A percentile compares a stretch with the other conserved stretches of the same genome.
These are phyloP conservation scores for Venturia canescens DNA, from an alignment of 1,140 invertebrate species.

Conservation along the genomic window DNA sequence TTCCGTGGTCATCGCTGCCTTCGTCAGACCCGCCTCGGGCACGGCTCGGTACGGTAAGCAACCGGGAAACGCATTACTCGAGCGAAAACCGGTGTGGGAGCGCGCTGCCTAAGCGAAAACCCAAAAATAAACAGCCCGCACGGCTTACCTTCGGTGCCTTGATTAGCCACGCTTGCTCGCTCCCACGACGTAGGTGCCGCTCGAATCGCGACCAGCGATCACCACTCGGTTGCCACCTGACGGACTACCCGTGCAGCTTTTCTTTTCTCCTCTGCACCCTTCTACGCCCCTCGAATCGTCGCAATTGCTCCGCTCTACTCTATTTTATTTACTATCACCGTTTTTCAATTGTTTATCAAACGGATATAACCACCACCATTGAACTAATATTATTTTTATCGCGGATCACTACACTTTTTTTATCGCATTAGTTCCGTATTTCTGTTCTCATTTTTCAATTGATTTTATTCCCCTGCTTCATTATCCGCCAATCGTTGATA, in stretches of 20 bases:
- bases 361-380: too few species aligned
- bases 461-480: too few species aligned
- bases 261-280: background rate
- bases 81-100: conserved; percentile 57
- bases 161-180: conserved; percentile 81
- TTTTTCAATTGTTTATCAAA: background rate
- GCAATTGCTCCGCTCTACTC: too few species aligned
- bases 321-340: conserved; percentile 3
- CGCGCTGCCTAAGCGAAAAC: conserved; percentile 59
- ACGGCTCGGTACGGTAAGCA: conserved; percentile 56
- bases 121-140: conserved; percentile 69
- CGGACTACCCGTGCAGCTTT: background rate
- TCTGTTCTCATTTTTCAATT: too few species aligned
- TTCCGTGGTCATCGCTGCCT: conserved; percentile 66
- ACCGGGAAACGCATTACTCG: conserved; percentile 61
- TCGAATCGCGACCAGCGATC: conserved; percentile 21
- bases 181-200: conserved; percentile 45
- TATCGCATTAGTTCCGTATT: too few species aligned
- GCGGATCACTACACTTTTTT: too few species aligned
- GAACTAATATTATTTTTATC: too few species aligned
- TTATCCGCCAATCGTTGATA: too few species aligned
- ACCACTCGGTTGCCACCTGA: conserved; percentile 13
- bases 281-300: too few species aligned
- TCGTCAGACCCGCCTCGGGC: conserved; percentile 63
- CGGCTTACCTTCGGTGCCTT: conserved; percentile 81